Evolutionary conservation across 1,140 invertebrate genomes (phyloP).

Genomic region (Platyscapa corneri): DNA sequence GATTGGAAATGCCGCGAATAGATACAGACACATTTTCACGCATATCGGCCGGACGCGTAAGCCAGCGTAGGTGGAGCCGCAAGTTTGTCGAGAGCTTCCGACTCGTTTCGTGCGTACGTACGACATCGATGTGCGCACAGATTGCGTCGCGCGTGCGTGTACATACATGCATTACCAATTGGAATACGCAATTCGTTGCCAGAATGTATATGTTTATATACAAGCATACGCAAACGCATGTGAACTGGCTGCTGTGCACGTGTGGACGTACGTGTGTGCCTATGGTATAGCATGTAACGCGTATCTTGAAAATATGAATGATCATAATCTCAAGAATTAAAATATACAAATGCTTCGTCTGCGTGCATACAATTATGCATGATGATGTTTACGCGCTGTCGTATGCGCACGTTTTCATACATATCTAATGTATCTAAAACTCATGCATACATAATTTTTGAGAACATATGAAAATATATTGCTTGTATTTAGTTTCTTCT

Average conservation of each 20-base stretch:
- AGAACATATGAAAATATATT: constrained; percentile 25
- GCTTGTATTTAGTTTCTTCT: constrained; percentile 4
- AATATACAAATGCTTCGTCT: constrained; percentile 46
- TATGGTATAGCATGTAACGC: neutral
- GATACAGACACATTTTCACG: constrained; percentile 56
- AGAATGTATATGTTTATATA: no score
- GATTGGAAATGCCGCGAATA: constrained; percentile 72
- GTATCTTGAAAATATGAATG: constrained; percentile 38
- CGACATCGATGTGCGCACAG: constrained; percentile 20
- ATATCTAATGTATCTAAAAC: constrained; percentile 44
- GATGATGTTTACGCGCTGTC: constrained; percentile 50
- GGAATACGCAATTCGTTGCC: constrained; percentile 15
- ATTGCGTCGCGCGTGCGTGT: neutral
- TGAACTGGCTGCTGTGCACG: neutral
- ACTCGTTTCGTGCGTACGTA: constrained; percentile 9
- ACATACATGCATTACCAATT: neutral
- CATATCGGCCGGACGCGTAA: neutral
- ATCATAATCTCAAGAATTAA: constrained; percentile 45
- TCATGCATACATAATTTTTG: constrained; percentile 47
- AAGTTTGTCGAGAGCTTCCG: constrained; percentile 27
- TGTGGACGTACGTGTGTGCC: neutral
- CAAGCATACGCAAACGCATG: neutral
- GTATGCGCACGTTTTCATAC: constrained; percentile 29
- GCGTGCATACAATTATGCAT: constrained; percentile 45
- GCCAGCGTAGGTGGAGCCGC: constrained; percentile 7